A percentile compares a stretch with the other conserved stretches of the same genome.
These are phyloP conservation scores for Myxocyprinus asiaticus DNA, from an alignment of 2,113 vertebrate genomes.

Conservation along the genomic window DNA sequence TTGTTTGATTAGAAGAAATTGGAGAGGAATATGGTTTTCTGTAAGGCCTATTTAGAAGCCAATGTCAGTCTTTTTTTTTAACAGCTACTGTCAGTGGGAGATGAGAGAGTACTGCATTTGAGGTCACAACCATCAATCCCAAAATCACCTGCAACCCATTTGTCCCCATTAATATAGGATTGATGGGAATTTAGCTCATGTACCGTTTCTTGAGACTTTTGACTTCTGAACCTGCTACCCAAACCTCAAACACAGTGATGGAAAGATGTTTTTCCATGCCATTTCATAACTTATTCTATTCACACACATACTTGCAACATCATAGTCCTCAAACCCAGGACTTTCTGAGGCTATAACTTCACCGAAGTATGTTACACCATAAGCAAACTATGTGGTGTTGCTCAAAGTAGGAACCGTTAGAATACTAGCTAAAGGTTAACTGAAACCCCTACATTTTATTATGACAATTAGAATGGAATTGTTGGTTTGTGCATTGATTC, in stretches of 20 bases:
- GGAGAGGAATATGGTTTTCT: background rate
- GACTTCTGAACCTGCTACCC: background rate
- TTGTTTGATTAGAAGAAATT: slow-evolving; percentile 12
- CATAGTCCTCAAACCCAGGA: background rate
- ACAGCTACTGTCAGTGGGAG: slow-evolving; percentile 5
- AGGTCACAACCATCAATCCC: slow-evolving; percentile 26
- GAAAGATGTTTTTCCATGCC: too few species aligned
- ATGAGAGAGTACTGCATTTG: background rate
- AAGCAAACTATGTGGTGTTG: background rate
- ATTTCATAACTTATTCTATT: too few species aligned
- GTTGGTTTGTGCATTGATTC: slow-evolving; percentile 25
- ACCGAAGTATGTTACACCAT: too few species aligned
- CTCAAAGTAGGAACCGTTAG: too few species aligned
- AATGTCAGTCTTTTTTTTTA: background rate
- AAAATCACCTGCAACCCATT: background rate
- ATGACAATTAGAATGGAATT: background rate
- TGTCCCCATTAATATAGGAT: slow-evolving; percentile 9
- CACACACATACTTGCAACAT: background rate
- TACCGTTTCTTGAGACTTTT: background rate
- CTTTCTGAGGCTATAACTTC: background rate
- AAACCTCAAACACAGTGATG: background rate
- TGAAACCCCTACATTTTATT: slow-evolving; percentile 7
- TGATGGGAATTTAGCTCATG: background rate
- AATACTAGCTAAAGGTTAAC: background rate
- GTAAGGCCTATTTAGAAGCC: background rate